phyloP scores from a whole-genome alignment of 2,113 vertebrate genomes.

The Otis tarda region DNA sequence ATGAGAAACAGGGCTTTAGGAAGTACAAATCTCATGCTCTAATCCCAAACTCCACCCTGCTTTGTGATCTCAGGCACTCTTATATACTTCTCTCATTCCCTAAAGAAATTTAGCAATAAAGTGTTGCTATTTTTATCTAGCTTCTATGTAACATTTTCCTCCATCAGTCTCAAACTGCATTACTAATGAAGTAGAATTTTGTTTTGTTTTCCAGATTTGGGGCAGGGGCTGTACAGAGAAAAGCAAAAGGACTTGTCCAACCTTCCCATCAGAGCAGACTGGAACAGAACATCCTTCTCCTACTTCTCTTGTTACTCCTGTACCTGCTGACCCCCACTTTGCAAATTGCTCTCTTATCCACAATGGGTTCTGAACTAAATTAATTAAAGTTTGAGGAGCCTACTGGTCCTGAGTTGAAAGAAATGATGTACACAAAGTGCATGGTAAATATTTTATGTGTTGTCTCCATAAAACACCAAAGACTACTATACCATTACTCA shows the following conservation, averaged over 20 bases:
- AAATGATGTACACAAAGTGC: background rate
- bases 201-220: background rate
- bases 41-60: background rate
- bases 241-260: background rate
- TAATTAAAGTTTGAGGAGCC: background rate
- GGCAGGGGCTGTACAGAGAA: background rate
- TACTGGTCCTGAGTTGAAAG: background rate
- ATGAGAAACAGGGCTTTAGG: background rate
- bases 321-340: background rate
- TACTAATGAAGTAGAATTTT: background rate
- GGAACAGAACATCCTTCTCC: background rate
- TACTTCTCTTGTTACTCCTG: background rate
- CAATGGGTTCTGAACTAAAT: background rate
- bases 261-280: background rate
- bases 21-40: background rate
- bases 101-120: background rate
- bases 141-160: background rate
- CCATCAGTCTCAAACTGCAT: background rate
- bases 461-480: background rate
- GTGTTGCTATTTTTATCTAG: background rate
- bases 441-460: constrained; percentile 41
- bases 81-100: background rate
- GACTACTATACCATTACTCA: background rate
- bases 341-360: background rate
- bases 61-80: background rate